phyloP scores from a whole-genome alignment of 2,113 vertebrate genomes.

The Pseudopodoces humilis region DNA sequence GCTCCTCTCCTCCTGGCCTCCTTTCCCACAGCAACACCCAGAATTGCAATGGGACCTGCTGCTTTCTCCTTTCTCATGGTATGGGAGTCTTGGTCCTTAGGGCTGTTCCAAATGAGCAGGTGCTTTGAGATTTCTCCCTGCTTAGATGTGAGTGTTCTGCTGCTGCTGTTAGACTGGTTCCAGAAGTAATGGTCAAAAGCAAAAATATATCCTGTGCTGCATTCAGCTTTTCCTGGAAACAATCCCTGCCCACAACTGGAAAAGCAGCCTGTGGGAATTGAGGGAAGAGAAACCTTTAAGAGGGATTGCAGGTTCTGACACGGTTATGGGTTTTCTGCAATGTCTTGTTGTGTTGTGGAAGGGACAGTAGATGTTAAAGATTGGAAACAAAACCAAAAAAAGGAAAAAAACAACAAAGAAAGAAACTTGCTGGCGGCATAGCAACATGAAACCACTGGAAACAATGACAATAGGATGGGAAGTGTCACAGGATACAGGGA shows the following conservation, averaged over 20 bases:
- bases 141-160: background rate
- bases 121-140: background rate
- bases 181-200: background rate
- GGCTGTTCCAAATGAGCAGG: background rate
- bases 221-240: background rate
- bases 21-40: background rate
- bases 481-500: background rate
- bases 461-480: background rate
- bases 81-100: background rate
- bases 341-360: background rate
- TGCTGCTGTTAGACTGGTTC: background rate
- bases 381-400: background rate
- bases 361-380: background rate
- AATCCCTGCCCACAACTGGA: background rate
- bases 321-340: background rate
- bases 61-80: background rate
- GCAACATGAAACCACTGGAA: background rate
- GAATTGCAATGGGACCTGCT: background rate
- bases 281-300: background rate
- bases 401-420: rapidly evolving
- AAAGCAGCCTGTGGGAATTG: background rate
- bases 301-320: background rate
- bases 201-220: background rate
- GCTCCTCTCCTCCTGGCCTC: constrained; percentile 21
- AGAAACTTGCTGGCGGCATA: background rate